Conservation (phyloP, 2,797 vertebrate genomes). For the Anguilla pacifica region DNA sequence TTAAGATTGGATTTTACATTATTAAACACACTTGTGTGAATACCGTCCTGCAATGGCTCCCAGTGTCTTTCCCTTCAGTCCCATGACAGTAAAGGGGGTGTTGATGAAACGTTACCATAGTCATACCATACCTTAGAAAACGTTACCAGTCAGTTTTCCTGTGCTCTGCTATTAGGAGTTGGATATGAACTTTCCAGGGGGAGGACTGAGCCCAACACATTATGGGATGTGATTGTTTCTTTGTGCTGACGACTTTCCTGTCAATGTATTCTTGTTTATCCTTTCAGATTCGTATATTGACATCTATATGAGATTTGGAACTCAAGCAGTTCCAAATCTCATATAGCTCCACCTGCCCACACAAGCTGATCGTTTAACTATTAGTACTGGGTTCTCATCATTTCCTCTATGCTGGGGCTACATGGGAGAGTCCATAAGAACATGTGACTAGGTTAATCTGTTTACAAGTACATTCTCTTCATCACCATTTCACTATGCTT, state of each 20-base stretch:
- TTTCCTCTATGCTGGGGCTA: background rate
- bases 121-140: no score
- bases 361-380: background rate
- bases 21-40: background rate
- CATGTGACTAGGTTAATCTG: slow-evolving; percentile 7
- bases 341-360: background rate
- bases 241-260: background rate
- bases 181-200: background rate
- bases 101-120: slow-evolving; percentile 12
- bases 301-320: background rate
- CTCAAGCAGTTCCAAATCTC: background rate
- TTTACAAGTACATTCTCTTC: slow-evolving; percentile 33
- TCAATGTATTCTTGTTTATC: background rate
- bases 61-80: background rate
- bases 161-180: background rate
- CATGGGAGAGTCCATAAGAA: background rate
- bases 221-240: background rate
- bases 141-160: background rate
- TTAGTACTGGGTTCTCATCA: background rate
- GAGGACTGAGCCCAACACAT: background rate
- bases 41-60: background rate
- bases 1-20: slow-evolving; percentile 9
- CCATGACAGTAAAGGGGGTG: background rate
- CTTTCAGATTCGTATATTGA: background rate
- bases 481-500: slow-evolving; percentile 7